Conservation (phyloP, 2,113 vertebrate genomes). For the Eupsittula cactorum region DNA sequence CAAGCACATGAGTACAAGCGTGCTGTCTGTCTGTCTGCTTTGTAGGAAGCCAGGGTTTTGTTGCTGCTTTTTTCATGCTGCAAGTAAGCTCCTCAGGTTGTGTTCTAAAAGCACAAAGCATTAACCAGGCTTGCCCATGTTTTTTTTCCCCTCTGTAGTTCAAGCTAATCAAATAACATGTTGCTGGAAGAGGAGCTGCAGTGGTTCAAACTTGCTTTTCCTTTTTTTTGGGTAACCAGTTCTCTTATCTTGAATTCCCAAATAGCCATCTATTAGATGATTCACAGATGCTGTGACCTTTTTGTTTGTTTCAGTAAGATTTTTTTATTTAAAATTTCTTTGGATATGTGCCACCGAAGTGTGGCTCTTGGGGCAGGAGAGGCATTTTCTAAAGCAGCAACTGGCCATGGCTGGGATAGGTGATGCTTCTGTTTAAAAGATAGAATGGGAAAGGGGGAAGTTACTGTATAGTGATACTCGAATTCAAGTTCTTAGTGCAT, state of each 20-base stretch:
- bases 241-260: background rate
- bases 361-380: background rate
- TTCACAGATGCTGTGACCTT: background rate
- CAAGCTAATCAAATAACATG: background rate
- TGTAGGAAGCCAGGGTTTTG: background rate
- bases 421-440: background rate
- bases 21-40: background rate
- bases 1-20: accelerated
- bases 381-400: background rate
- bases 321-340: background rate
- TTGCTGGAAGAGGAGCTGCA: background rate
- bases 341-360: background rate
- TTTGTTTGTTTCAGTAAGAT: background rate
- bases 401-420: accelerated
- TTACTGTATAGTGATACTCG: accelerated
- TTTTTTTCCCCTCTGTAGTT: background rate
- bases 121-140: background rate
- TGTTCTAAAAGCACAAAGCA: background rate
- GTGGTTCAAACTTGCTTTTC: background rate
- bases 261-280: background rate
- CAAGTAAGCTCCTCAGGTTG: accelerated
- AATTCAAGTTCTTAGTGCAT: background rate
- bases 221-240: background rate
- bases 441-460: background rate
- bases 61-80: background rate